These are phyloP conservation scores for Lepidochrysops patricia DNA, from an alignment of 2,888 invertebrate species.

Conservation along the genomic window DNA sequence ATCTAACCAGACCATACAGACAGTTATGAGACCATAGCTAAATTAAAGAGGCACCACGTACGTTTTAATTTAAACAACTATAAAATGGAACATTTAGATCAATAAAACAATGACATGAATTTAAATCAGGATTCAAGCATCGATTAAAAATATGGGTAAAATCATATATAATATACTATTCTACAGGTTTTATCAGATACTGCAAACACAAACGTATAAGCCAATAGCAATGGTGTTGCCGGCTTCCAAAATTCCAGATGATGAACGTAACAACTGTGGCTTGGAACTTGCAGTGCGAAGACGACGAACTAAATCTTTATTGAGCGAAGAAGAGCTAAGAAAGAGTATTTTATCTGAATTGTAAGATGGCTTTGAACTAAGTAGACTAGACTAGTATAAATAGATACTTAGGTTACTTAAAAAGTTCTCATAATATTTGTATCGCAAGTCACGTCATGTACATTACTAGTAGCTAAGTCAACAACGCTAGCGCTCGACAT, in stretches of 20 bases:
- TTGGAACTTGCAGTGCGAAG: constrained; percentile 62
- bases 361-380: no score
- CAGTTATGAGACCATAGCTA: no score
- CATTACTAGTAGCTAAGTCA: neutral
- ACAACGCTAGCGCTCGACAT: neutral
- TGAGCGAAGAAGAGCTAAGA: constrained; percentile 55
- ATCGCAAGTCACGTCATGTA: neutral
- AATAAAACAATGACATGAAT: no score
- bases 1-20: no score
- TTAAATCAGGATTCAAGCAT: no score
- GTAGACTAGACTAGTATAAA: no score
- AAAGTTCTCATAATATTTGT: neutral
- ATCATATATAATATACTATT: no score
- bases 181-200: neutral
- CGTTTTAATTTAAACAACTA: no score
- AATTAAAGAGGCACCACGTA: no score
- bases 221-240: constrained; percentile 41
- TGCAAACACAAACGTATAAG: constrained; percentile 21
- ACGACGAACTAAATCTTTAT: constrained; percentile 60
- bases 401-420: no score
- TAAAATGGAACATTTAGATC: no score
- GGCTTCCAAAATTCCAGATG: constrained; percentile 32
- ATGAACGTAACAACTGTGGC: constrained; percentile 39
- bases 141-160: no score
- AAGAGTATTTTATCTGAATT: constrained; percentile 47